These are phyloP conservation scores for Autographa pulchrina DNA, from an alignment of 2,888 invertebrate species.

Conservation along the genomic window DNA sequence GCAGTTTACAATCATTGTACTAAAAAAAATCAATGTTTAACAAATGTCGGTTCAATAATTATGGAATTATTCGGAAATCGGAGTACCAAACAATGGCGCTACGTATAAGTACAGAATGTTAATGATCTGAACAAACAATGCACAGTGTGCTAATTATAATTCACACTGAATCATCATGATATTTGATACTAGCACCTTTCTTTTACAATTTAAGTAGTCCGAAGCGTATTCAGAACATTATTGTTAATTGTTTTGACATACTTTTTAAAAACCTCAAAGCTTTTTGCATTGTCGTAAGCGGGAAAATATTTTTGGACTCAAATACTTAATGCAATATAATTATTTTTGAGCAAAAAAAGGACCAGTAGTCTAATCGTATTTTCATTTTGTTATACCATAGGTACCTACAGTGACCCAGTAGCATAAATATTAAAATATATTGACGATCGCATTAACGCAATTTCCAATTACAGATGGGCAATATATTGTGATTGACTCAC, in stretches of 20 bases:
- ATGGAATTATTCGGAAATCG: not conserved
- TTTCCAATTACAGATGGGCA: not conserved
- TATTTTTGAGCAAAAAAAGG: no score
- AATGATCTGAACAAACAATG: not conserved
- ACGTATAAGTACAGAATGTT: not conserved
- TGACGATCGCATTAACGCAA: not conserved
- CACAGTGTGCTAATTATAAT: conserved; percentile 2
- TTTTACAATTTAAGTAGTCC: not conserved
- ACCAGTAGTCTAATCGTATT: no score
- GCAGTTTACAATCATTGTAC: no score
- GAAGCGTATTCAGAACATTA: not conserved
- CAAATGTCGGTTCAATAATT: not conserved
- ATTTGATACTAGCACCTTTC: not conserved
- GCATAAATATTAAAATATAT: not conserved
- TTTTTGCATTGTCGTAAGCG: no score
- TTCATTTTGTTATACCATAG: no score
- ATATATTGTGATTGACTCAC: not conserved
- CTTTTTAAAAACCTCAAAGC: not conserved
- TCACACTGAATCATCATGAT: not conserved
- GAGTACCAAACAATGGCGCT: conserved; percentile 1
- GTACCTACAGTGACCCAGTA: not conserved
- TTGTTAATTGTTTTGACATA: not conserved
- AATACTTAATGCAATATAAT: no score
- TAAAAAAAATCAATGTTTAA: not conserved
- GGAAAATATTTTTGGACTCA: no score